phyloP scores from a whole-genome alignment of 1,140 invertebrate genomes.

The Drosophila navojoa region DNA sequence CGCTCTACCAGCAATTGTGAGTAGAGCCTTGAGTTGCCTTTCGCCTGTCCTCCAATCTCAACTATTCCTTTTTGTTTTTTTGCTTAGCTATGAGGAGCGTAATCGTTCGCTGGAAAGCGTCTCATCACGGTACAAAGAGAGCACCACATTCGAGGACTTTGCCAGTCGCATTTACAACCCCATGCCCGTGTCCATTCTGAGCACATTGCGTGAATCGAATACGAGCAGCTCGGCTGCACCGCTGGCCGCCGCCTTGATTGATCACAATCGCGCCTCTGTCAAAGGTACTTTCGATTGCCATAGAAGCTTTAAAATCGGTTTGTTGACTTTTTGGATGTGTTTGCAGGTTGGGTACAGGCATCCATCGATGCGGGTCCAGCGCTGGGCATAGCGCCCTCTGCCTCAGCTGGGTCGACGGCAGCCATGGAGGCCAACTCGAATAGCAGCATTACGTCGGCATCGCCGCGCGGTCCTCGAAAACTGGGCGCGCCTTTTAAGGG shows the following conservation, averaged over 20 bases:
- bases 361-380: slow-evolving; percentile 71
- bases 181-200: slow-evolving; percentile 84
- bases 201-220: slow-evolving; percentile 68
- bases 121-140: slow-evolving; percentile 94
- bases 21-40: slow-evolving; percentile 57
- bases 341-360: slow-evolving; percentile 81
- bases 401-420: slow-evolving; percentile 71
- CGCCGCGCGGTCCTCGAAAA: slow-evolving; percentile 85
- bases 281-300: slow-evolving; percentile 46
- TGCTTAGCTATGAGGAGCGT: slow-evolving; percentile 93
- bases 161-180: slow-evolving; percentile 93
- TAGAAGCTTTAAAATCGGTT: not conserved
- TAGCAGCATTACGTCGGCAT: slow-evolving; percentile 63
- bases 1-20: slow-evolving; percentile 96
- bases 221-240: slow-evolving; percentile 73
- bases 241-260: slow-evolving; percentile 85
- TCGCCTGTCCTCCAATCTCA: not conserved
- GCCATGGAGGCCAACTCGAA: slow-evolving; percentile 77
- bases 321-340: not conserved
- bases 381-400: slow-evolving; percentile 67
- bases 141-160: slow-evolving; percentile 96
- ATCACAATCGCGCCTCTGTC: slow-evolving; percentile 83
- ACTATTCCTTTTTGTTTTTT: not conserved
- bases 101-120: slow-evolving; percentile 93
- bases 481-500: slow-evolving; percentile 84